Conservation (phyloP, 2,888 invertebrate species). For the Muscina levida region DNA sequence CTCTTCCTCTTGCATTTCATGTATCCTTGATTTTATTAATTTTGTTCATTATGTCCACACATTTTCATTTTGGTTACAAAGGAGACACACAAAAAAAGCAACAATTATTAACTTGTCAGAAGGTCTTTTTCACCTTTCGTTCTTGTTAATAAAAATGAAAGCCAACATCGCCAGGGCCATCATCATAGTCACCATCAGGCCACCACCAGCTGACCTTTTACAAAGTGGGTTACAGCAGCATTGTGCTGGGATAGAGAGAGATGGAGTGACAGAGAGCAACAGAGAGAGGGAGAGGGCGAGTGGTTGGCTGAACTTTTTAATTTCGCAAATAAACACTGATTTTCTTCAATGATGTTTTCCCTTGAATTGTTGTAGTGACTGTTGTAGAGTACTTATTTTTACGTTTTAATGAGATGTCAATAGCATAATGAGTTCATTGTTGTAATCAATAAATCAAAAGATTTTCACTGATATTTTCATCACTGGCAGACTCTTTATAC, state of each 20-base stretch:
- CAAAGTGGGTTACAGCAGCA: background rate
- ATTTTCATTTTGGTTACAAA: slow-evolving; percentile 17
- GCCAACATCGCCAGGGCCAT: slow-evolving; percentile 14
- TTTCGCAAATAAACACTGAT: slow-evolving; percentile 13
- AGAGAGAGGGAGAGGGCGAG: background rate
- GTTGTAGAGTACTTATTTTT: background rate
- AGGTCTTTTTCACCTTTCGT: background rate
- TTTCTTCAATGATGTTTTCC: background rate
- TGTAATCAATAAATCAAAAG: slow-evolving; percentile 40
- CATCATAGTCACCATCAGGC: background rate
- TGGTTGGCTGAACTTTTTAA: slow-evolving; percentile 10
- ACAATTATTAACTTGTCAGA: background rate
- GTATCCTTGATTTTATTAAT: slow-evolving; percentile 8
- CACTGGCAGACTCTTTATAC: background rate
- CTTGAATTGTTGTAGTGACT: background rate
- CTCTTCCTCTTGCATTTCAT: too few relatives aligned
- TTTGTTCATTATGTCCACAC: slow-evolving; percentile 6
- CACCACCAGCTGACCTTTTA: background rate
- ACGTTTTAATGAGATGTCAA: slow-evolving; percentile 60
- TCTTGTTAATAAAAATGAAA: slow-evolving; percentile 2
- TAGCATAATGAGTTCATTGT: slow-evolving; percentile 48
- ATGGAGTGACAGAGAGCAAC: background rate
- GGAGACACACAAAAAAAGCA: background rate
- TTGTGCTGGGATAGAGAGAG: background rate
- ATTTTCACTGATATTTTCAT: slow-evolving; percentile 15